Base-by-base conservation (phyloP, 1,140 invertebrate genomes). In the Pseudobourletiella spinata region DNA sequence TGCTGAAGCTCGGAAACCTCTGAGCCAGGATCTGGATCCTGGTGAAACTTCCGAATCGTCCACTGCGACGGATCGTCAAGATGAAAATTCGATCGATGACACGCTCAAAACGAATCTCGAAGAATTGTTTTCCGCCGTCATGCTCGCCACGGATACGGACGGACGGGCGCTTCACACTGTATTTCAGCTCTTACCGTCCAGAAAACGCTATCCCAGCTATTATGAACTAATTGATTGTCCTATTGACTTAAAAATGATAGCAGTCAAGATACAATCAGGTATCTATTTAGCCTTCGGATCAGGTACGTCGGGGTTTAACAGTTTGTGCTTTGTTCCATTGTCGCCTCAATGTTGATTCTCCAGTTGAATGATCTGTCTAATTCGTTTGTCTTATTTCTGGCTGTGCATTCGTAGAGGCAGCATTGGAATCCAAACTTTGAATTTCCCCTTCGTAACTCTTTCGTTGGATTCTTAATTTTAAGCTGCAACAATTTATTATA, bases 171-270 rank as follows among this genome's bases (percentile, higher is more conserved):
- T 96, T 18, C 86, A 92, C 74, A 81, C 83, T 22, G 85, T 84
- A 68, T 97, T 97, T 75, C 88, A 93, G 73, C 79, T 95, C 24
- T 79, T 96, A 50, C 94, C 95, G 20, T 92, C 91, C 0, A 89
- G 88, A 74, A 87, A 87, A 82, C 83, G 86, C 50, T 98, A 98
- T 78, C 95, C 95, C 0, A 91, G 96, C 71, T 99, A 99, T 76
- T 99, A 95, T 73, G 87, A 91, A 71, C 85, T 98, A 0, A 98
- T 98, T 64, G 88, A 94, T 59, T 85, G 87, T 68, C 96, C 96
- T 0, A 92, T 99, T 67, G 96, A 99, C 77, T 78, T 99, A 69
- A 89, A 90, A 75, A 88, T 85, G 65, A 94, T 99, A 64, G 92
- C 91, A 0, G 82, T 82, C 28, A 95, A 91, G 76, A 92, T 98